phyloP scores from a whole-genome alignment of 2,797 vertebrate species.

The Tadarida brasiliensis region DNA sequence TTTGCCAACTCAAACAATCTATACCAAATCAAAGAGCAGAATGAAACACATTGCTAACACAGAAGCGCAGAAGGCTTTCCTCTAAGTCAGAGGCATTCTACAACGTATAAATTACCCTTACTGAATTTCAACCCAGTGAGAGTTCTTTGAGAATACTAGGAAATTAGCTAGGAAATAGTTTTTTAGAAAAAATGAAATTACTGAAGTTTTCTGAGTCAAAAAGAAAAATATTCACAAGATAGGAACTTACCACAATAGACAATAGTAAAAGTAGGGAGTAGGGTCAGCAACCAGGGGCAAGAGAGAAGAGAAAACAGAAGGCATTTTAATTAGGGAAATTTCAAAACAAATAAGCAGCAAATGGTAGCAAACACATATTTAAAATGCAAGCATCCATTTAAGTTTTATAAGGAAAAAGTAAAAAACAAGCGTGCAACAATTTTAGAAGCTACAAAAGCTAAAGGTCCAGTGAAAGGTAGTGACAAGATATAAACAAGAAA shows the following conservation, averaged over 20 bases:
- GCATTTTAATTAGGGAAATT: slow-evolving; percentile 98
- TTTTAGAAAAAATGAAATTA: slow-evolving; percentile 86
- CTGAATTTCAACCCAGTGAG: slow-evolving; percentile 72
- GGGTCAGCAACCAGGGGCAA: slow-evolving; percentile 98
- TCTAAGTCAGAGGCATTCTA: neutral
- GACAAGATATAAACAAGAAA: slow-evolving; percentile 85
- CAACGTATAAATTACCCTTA: slow-evolving; percentile 51
- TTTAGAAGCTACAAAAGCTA: slow-evolving; percentile 86
- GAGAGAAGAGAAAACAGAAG: slow-evolving; percentile 99
- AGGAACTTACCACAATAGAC: slow-evolving; percentile 99
- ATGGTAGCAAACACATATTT: slow-evolving; percentile 88
- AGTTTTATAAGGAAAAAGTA: slow-evolving; percentile 85
- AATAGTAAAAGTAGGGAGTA: slow-evolving; percentile 99
- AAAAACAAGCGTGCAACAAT: slow-evolving; percentile 88
- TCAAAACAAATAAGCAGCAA: slow-evolving; percentile 91
- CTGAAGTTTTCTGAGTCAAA: slow-evolving; percentile 84
- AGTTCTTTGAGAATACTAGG: slow-evolving; percentile 45
- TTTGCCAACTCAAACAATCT: slow-evolving; percentile 83
- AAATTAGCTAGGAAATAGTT: slow-evolving; percentile 87
- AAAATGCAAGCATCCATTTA: slow-evolving; percentile 87
- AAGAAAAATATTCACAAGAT: slow-evolving; percentile 91
- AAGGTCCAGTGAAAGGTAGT: slow-evolving; percentile 87
- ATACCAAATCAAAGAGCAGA: slow-evolving; percentile 52
- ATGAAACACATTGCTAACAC: neutral
- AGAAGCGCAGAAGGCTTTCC: slow-evolving; percentile 49